Evolutionary conservation across 53 echinoderm and acorn worm genomes (phyloP).

Genomic region (Actinopyga echinites): DNA sequence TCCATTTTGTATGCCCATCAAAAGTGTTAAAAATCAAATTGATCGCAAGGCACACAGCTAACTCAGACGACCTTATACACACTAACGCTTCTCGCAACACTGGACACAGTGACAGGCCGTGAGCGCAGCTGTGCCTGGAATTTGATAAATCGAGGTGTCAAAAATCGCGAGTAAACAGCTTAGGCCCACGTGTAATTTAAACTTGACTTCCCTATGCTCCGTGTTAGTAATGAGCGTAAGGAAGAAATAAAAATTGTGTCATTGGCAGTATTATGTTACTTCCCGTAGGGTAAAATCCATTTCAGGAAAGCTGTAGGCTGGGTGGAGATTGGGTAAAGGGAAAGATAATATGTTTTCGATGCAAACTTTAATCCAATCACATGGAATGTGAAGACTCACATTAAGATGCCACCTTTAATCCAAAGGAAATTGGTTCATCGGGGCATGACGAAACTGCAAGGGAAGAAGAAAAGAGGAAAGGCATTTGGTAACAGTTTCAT

Average conservation of each 20-base stretch:
- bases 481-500: too few relatives aligned
- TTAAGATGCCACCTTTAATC: too few relatives aligned
- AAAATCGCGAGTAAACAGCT: slow-evolving; percentile 21
- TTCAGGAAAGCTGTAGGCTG: not conserved
- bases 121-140: slow-evolving; percentile 39
- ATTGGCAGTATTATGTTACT: slow-evolving; percentile 23
- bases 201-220: slow-evolving; percentile 14
- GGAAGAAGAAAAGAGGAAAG: too few relatives aligned
- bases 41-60: slow-evolving; percentile 6
- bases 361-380: too few relatives aligned
- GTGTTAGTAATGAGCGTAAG: not conserved
- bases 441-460: too few relatives aligned
- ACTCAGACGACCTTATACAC: slow-evolving; percentile 25
- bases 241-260: slow-evolving; percentile 35
- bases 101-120: slow-evolving; percentile 24
- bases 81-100: slow-evolving; percentile 30
- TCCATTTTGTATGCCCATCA: slow-evolving; percentile 19
- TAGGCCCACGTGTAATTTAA: slow-evolving; percentile 25
- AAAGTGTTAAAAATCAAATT: slow-evolving; percentile 41
- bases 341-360: slow-evolving; percentile 24
- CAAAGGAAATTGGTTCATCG: too few relatives aligned
- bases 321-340: slow-evolving; percentile 1
- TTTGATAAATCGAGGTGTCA: slow-evolving; percentile 43
- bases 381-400: too few relatives aligned
- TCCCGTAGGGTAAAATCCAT: slow-evolving; percentile 27